Evolutionary conservation across 1,140 invertebrate genomes (phyloP).

Genomic region (Trichonephila inaurata): DNA sequence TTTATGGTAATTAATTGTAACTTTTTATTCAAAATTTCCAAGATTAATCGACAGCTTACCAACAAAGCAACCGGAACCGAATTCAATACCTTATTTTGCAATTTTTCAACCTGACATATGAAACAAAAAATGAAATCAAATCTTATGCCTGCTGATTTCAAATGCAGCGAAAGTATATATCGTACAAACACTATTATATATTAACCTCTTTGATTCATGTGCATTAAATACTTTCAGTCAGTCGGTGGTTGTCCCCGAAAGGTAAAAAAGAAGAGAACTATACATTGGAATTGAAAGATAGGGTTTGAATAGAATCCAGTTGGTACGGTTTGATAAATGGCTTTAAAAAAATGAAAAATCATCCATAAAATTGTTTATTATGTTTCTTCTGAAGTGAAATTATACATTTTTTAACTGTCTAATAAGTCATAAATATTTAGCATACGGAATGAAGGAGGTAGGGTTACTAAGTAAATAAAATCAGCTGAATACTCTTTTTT

Average conservation of each 20-base stretch:
- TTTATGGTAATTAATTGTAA: not conserved
- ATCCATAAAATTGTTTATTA: too few species aligned
- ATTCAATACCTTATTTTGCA: not conserved
- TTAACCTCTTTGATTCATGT: not conserved
- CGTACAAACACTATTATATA: not conserved
- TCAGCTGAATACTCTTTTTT: too few species aligned
- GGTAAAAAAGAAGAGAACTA: not conserved
- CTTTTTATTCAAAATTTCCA: not conserved
- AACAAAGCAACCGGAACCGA: not conserved
- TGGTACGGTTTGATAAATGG: not conserved
- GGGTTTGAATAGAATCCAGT: not conserved
- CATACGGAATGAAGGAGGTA: too few species aligned
- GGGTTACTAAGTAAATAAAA: too few species aligned
- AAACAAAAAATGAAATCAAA: not conserved
- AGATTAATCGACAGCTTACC: not conserved
- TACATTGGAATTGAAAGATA: not conserved
- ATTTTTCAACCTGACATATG: not conserved
- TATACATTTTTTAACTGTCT: too few species aligned
- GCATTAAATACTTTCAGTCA: not conserved
- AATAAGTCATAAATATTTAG: too few species aligned
- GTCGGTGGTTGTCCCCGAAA: not conserved
- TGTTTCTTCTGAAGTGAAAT: too few species aligned
- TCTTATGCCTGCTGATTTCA: not conserved
- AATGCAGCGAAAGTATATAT: not conserved
- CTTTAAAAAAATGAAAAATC: not conserved